A percentile compares a stretch with the other conserved stretches of the same genome.
Conservation (phyloP, 1,140 invertebrate genomes). For the Leptopilina boulardi region DNA sequence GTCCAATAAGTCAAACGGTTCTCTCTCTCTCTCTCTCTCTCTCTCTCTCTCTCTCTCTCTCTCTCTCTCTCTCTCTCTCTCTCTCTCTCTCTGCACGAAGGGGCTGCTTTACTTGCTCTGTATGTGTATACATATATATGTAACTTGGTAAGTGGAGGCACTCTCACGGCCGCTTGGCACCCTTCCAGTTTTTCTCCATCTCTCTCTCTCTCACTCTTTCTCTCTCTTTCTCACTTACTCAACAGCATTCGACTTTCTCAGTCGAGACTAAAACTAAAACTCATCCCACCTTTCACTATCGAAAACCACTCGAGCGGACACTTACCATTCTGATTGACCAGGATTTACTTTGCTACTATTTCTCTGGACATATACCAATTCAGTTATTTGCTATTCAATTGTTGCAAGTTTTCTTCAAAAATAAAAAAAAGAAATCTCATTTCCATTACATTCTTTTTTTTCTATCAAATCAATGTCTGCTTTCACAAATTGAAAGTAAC, state of each 20-base stretch:
- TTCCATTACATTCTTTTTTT: too few relatives aligned
- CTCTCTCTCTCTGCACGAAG: conserved; percentile 43
- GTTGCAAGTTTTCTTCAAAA: background rate
- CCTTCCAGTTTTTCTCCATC: conserved; percentile 57
- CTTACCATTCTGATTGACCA: conserved; percentile 60
- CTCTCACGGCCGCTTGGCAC: conserved; percentile 67
- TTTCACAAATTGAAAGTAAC: too few relatives aligned
- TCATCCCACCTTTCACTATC: conserved; percentile 52
- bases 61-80: background rate
- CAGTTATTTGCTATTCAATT: conserved; percentile 3
- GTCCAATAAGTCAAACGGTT: conserved; percentile 63
- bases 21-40: background rate
- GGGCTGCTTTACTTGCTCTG: conserved; percentile 56
- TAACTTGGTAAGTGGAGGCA: conserved; percentile 71
- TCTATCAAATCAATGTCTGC: too few relatives aligned
- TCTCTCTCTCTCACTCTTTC: conserved; percentile 56
- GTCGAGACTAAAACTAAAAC: conserved; percentile 52
- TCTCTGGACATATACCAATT: conserved; percentile 11
- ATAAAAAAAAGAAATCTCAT: background rate
- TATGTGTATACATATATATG: conserved; percentile 58
- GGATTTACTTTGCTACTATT: conserved; percentile 44
- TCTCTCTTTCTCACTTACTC: conserved; percentile 46
- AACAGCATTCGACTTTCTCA: conserved; percentile 56
- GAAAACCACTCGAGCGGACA: conserved; percentile 58
- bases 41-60: too few relatives aligned